A percentile compares a stretch with the other conserved stretches of the same genome.
Evolutionary conservation across 2,113 vertebrate genomes (phyloP).

Genomic region (Brienomyrus brachyistius): DNA sequence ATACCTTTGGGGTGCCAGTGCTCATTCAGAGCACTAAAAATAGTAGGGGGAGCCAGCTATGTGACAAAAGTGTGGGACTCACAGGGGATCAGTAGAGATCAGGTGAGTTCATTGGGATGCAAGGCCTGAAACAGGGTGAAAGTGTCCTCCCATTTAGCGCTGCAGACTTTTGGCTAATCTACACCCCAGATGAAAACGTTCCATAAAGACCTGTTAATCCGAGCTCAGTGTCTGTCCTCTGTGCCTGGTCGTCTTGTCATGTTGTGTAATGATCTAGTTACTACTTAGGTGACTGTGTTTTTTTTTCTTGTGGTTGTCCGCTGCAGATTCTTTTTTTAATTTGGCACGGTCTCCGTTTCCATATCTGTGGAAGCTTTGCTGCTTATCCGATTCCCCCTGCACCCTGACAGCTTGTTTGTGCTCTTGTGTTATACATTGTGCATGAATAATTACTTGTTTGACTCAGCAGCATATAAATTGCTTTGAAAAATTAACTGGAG

Average conservation of each 20-base stretch:
- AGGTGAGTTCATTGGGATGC: background rate
- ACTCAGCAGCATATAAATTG: background rate
- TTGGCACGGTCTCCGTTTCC: background rate
- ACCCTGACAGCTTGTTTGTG: background rate
- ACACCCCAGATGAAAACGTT: background rate
- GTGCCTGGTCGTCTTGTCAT: background rate
- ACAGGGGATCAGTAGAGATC: background rate
- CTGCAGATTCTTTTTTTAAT: background rate
- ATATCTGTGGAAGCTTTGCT: background rate
- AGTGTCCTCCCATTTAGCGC: background rate
- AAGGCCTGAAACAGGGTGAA: background rate
- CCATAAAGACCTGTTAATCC: background rate
- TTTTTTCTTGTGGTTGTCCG: background rate
- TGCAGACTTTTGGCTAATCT: background rate
- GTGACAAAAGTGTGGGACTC: background rate
- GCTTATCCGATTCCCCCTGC: background rate
- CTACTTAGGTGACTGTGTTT: background rate
- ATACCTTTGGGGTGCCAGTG: background rate
- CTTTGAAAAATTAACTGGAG: background rate
- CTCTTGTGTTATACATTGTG: background rate
- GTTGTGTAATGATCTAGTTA: background rate
- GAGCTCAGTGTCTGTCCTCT: background rate
- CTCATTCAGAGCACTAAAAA: background rate
- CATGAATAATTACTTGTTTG: constrained; percentile 6
- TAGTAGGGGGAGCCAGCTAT: background rate